A percentile compares a stretch with the other conserved stretches of the same genome.
Evolutionary conservation across 2,797 vertebrate genomes (phyloP).

Genomic region (Glyptemys insculpta): DNA sequence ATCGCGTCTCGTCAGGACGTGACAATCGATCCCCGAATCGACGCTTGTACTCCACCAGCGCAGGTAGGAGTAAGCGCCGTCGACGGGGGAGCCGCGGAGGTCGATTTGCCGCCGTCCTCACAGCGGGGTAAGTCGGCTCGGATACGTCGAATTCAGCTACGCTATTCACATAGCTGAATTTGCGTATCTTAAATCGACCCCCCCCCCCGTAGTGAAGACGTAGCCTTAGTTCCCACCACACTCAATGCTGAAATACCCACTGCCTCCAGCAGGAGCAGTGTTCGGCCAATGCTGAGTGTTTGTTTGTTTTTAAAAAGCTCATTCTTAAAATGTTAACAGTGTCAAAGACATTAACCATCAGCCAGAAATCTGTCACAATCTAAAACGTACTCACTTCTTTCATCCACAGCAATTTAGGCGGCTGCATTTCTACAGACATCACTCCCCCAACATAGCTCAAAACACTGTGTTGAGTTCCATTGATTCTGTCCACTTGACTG

Average conservation of each 20-base stretch:
- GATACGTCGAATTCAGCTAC: too few species aligned
- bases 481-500: conserved; percentile 90
- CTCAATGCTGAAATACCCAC: not conserved
- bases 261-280: not conserved
- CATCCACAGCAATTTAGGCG: conserved; percentile 96
- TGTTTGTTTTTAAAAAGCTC: not conserved
- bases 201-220: too few species aligned
- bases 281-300: not conserved
- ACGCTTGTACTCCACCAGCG: too few species aligned
- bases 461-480: conserved; percentile 84
- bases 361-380: not conserved
- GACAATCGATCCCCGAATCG: too few species aligned
- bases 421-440: conserved; percentile 99
- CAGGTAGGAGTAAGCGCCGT: too few species aligned
- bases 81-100: too few species aligned
- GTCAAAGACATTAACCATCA: not conserved
- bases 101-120: too few species aligned
- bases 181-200: too few species aligned
- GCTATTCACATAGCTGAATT: too few species aligned
- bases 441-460: conserved; percentile 90
- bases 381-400: conserved; percentile 90
- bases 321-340: not conserved
- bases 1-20: too few species aligned
- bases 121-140: too few species aligned
- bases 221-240: not conserved